Conservation (phyloP, 2,888 invertebrate genomes). For the Chaitophorus viminalis region DNA sequence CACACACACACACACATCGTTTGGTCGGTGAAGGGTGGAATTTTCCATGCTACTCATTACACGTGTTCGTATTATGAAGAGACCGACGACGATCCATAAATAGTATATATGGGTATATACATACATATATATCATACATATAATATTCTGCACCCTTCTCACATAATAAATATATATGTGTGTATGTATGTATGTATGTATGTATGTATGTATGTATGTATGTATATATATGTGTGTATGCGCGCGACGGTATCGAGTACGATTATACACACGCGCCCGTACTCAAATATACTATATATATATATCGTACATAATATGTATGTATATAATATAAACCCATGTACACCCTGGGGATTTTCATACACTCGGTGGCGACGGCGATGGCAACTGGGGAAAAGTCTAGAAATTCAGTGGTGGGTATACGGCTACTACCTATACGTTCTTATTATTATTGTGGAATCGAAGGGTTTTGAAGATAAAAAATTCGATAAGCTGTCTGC, state of each 20-base stretch:
- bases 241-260: constrained; percentile 28
- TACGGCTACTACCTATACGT: background rate
- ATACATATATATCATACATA: constrained; percentile 2
- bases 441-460: constrained; percentile 49
- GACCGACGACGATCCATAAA: background rate
- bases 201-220: background rate
- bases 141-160: constrained; percentile 38
- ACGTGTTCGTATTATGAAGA: constrained; percentile 28
- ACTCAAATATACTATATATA: background rate
- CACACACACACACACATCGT: background rate
- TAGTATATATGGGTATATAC: background rate
- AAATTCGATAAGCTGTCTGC: constrained; percentile 38
- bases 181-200: background rate
- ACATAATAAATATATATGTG: constrained; percentile 27
- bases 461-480: constrained; percentile 12
- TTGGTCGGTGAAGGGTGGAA: background rate
- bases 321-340: background rate
- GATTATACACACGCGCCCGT: background rate
- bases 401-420: constrained; percentile 9
- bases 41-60: constrained; percentile 23
- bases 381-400: background rate
- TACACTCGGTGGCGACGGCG: background rate
- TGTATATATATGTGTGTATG: background rate
- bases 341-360: constrained; percentile 31
- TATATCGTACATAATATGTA: background rate